phyloP scores from a whole-genome alignment of 2,113 vertebrate genomes.

The Bambusicola thoracicus region DNA sequence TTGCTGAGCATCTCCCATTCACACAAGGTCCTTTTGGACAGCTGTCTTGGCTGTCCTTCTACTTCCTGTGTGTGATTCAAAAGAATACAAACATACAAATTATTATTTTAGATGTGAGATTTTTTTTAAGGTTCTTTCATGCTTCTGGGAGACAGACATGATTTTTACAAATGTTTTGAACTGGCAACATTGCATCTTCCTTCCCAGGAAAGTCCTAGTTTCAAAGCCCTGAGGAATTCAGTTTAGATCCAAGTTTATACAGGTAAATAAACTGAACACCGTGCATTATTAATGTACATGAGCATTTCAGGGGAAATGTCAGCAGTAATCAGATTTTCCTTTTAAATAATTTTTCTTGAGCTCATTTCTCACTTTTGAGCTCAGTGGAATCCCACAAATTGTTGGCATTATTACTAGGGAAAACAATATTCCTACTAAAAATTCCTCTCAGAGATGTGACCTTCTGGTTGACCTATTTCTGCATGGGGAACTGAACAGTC shows the following conservation, averaged over 20 bases:
- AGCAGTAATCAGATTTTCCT: background rate
- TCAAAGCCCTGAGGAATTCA: background rate
- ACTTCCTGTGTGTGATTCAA: background rate
- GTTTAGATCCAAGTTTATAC: background rate
- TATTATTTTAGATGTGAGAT: background rate
- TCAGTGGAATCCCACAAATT: background rate
- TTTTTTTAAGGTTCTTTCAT: background rate
- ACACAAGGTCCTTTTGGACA: background rate
- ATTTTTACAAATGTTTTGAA: background rate
- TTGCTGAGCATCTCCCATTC: background rate
- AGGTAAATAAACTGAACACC: background rate
- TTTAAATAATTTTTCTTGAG: background rate
- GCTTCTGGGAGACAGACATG: accelerated
- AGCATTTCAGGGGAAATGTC: background rate
- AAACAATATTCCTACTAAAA: background rate
- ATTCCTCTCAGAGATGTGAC: background rate
- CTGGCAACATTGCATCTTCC: background rate
- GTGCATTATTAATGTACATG: background rate
- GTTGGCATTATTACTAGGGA: background rate
- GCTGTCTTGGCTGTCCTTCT: background rate
- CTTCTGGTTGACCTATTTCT: background rate
- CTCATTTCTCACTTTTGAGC: background rate
- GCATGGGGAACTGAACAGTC: accelerated
- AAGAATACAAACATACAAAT: background rate
- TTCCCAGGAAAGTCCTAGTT: background rate